Evolutionary conservation across 1,140 invertebrate genomes (phyloP), one percentile per base, ranked within the genome.

Genomic region (Bombus superbus): DNA sequence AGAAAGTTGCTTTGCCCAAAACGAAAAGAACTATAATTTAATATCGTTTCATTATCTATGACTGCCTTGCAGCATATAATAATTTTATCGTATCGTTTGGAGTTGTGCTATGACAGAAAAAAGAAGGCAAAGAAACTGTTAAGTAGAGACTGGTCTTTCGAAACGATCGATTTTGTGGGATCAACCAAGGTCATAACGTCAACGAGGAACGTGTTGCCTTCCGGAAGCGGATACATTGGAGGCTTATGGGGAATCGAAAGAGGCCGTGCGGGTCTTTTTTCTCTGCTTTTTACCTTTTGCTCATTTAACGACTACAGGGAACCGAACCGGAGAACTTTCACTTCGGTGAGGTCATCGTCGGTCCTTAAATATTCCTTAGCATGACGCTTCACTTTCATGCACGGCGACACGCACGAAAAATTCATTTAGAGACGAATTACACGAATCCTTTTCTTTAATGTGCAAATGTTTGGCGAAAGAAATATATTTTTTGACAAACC

Each of bases 371-470:
- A 93, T 93, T 92, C 88, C 42, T 86, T 83, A 85, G 84, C 81
- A 57, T 81, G 88, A 90, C 87, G 91, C 92, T 93, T 93, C 92
- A 92, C 92, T 93, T 93, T 93, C 92, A 90, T 93, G 80, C 90
- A 72, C 69, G 73, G 64, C 81, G 69, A 78, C 77, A 85, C 83
- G 42, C 68, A 85, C 77, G 38, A 89, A 90, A 90, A 89, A 57
- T 86, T 71, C 28, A 59, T 62, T 38, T 42, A 42, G 13, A n/a
- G 42, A 44, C 15, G 62, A 74, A 9, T 15, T 32, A 1, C 6
- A 18, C 64, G 64, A 38, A 22, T 68, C 3, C n/a, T 66, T 66
- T 32, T 3, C 6, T 8, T 9, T 5, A 32, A 22, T 8, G 47
- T 2, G 47, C 18, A 53, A 53, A 53, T 53, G 5, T 22, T 66